Conservation (phyloP, 2,113 vertebrate species). For the Brienomyrus longianalis region DNA sequence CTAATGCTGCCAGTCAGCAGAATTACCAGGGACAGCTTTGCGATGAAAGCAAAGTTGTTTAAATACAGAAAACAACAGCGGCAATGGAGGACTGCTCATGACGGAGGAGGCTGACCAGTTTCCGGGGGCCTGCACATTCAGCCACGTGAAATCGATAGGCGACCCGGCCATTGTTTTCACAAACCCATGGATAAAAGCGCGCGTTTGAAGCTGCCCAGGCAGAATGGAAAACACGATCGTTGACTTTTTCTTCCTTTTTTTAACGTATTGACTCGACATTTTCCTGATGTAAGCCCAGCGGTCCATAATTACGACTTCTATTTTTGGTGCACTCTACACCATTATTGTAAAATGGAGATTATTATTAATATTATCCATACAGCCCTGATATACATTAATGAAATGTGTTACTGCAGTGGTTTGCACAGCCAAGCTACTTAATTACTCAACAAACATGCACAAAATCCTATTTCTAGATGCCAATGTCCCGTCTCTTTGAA, state of each 20-base stretch:
- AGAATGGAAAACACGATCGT: background rate
- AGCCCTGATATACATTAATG: background rate
- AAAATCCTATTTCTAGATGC: background rate
- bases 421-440: background rate
- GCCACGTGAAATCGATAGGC: background rate
- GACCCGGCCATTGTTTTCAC: background rate
- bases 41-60: background rate
- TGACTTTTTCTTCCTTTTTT: background rate
- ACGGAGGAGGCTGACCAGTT: background rate
- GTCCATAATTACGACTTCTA: background rate
- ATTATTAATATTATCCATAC: background rate
- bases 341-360: background rate
- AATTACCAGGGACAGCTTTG: background rate
- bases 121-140: background rate
- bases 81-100: background rate
- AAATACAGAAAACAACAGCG: background rate
- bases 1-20: background rate
- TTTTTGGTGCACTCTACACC: background rate
- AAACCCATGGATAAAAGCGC: background rate
- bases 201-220: background rate
- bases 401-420: background rate
- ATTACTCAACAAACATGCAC: conserved; percentile 9
- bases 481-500: background rate
- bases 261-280: background rate
- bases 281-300: background rate